Percentiles rank a stretch among this genome's conserved stretches.
Conservation (phyloP, 2,113 vertebrate genomes). For the Scytalopus superciliaris region DNA sequence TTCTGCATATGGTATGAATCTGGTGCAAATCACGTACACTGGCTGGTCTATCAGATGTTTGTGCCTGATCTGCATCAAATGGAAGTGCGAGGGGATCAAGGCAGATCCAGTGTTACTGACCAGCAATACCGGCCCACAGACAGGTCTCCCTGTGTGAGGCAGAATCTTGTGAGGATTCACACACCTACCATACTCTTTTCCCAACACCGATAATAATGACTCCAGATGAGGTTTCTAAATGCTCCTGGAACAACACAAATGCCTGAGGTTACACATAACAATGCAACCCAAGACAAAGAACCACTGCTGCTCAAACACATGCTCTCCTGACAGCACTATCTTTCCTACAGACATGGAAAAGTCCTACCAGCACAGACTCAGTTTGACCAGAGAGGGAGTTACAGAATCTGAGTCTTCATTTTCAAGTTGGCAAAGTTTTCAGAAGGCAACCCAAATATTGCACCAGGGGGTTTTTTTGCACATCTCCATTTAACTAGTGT, state of each 20-base stretch:
- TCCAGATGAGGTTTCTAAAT: neutral
- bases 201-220: neutral
- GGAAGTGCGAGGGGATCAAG: neutral
- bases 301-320: neutral
- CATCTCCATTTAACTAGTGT: neutral
- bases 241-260: neutral
- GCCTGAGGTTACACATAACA: neutral
- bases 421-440: neutral
- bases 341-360: neutral
- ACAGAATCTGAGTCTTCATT: neutral
- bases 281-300: neutral
- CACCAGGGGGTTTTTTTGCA: neutral
- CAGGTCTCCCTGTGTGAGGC: neutral
- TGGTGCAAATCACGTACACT: neutral
- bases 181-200: neutral
- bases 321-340: neutral
- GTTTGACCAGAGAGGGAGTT: neutral
- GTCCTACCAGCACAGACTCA: neutral
- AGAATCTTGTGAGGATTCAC: neutral
- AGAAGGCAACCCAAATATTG: neutral
- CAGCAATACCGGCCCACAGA: neutral
- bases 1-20: neutral
- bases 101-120: neutral
- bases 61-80: neutral
- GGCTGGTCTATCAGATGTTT: neutral